Evolutionary conservation across 2,888 invertebrate genomes (phyloP).

Genomic region (Dendrolimus pini): DNA sequence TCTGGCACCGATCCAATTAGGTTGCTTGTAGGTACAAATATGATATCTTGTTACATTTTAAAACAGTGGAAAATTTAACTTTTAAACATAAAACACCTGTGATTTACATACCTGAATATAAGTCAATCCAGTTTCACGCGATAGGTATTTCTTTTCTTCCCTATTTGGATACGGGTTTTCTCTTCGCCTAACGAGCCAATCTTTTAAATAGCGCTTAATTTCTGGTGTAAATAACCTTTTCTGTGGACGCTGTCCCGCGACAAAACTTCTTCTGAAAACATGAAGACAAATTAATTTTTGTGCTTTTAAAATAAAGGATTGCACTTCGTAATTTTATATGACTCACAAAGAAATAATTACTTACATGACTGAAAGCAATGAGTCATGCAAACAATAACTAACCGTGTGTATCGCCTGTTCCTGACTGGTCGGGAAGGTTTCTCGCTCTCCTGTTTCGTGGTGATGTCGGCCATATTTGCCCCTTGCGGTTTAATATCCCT

Average conservation of each 20-base stretch:
- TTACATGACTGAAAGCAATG: slow-evolving; percentile 53
- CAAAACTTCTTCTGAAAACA: slow-evolving; percentile 68
- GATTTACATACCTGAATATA: slow-evolving; percentile 81
- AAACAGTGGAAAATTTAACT: slow-evolving; percentile 17
- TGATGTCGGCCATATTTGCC: slow-evolving; percentile 48
- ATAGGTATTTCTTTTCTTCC: slow-evolving; percentile 84
- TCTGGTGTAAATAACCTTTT: slow-evolving; percentile 87
- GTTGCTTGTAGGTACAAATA: slow-evolving; percentile 61
- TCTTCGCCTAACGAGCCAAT: slow-evolving; percentile 84
- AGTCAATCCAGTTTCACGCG: slow-evolving; percentile 84
- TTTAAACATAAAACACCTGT: slow-evolving; percentile 7
- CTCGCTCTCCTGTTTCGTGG: slow-evolving; percentile 58
- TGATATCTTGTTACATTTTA: slow-evolving; percentile 35
- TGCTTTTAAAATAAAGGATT: slow-evolving; percentile 6
- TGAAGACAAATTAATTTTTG: not conserved
- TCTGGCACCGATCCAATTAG: slow-evolving; percentile 67
- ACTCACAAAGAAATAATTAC: slow-evolving; percentile 62
- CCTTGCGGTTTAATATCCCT: slow-evolving; percentile 33
- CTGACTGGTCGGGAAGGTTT: slow-evolving; percentile 80
- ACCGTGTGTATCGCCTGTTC: slow-evolving; percentile 85
- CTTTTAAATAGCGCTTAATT: slow-evolving; percentile 85
- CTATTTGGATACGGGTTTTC: slow-evolving; percentile 88
- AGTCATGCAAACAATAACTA: slow-evolving; percentile 54
- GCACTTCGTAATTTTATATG: slow-evolving; percentile 23
- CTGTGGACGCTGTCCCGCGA: slow-evolving; percentile 79